Conservation (phyloP, 2,888 invertebrate species). For the Diogma glabrata region DNA sequence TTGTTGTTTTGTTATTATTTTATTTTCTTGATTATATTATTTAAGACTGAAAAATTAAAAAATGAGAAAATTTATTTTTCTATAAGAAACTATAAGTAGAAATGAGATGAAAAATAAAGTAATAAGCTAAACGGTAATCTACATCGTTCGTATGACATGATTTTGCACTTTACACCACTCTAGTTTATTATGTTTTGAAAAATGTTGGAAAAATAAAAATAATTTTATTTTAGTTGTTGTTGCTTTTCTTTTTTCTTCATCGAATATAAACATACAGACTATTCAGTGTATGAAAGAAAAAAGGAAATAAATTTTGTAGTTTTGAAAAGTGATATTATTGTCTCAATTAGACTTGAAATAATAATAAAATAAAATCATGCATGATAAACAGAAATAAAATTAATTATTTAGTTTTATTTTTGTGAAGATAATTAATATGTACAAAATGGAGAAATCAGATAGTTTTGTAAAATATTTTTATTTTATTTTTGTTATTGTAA, state of each 20-base stretch:
- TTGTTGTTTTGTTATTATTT: no score
- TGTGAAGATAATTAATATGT: no score
- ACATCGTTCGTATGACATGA: slow-evolving; percentile 13
- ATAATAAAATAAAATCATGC: no score
- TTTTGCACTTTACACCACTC: slow-evolving; percentile 14
- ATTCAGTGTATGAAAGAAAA: no score
- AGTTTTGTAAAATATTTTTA: no score
- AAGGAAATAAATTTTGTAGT: no score
- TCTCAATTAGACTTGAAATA: slow-evolving; percentile 7
- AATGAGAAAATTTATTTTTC: background rate
- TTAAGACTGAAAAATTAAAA: slow-evolving; percentile 6
- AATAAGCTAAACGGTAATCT: slow-evolving; percentile 9
- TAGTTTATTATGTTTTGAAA: slow-evolving; percentile 8
- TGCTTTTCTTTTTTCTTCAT: background rate
- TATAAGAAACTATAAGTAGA: background rate
- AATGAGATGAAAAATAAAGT: background rate
- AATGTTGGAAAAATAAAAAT: slow-evolving; percentile 8
- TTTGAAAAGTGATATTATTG: slow-evolving; percentile 7
- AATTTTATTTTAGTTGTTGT: slow-evolving; percentile 1
- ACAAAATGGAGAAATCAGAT: no score
- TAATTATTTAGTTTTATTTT: no score
- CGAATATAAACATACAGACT: no score
- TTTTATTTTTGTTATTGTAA: no score
- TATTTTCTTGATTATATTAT: slow-evolving; percentile 8
- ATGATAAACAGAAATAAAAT: no score